Evolutionary conservation across 92 coral and sea anemone species (phyloP), one percentile per base, ranked within the genome.

Genomic region (Epizoanthus rinbou): DNA sequence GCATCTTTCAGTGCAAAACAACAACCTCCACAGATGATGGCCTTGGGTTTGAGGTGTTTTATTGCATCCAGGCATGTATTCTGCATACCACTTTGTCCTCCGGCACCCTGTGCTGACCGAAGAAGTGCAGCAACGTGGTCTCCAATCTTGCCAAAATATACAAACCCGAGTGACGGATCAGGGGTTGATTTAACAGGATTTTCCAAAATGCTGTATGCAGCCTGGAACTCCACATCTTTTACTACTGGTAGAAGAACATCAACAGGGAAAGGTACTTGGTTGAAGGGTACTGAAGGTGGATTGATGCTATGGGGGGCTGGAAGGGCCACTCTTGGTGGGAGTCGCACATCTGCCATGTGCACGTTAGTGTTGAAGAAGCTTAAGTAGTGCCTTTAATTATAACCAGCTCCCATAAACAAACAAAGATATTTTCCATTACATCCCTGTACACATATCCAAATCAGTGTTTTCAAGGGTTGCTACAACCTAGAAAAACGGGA

Each of bases 121-220:
- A 79, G 16, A 21, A 79, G 21, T 28, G 69, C 83, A 21, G 19
- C 83, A 5, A 16, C 17, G 21, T 79, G 74, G 68, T 86, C 67
- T n/a, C 89, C 89, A 9, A 84, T 80, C 31, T 41, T 86, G 11
- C 85, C 89, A 37, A 86, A 60, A 72, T 86, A 79, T n/a, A 79
- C 73, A 28, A 23, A 43, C 16, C 83, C 83, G 21, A 79, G 54
- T 19, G 35, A 21, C 13, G 50, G 47, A 41, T 47, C 73, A 18
- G 69, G 57, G 19, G 19, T 50, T 35, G 83, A 45, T 63, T 43
- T 56, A 9, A 19, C 17, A 28, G 35, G 83, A 21, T 79, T 59
- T 24, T 56, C 70, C 11, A 79, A 25, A 28, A 59, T 79, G 28
- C 70, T 59, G 22, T 79, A 79, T 28, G 69, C 68, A 13, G 83